phyloP scores from a whole-genome alignment of 1,140 invertebrate genomes.

The Fragariocoptes setiger region DNA sequence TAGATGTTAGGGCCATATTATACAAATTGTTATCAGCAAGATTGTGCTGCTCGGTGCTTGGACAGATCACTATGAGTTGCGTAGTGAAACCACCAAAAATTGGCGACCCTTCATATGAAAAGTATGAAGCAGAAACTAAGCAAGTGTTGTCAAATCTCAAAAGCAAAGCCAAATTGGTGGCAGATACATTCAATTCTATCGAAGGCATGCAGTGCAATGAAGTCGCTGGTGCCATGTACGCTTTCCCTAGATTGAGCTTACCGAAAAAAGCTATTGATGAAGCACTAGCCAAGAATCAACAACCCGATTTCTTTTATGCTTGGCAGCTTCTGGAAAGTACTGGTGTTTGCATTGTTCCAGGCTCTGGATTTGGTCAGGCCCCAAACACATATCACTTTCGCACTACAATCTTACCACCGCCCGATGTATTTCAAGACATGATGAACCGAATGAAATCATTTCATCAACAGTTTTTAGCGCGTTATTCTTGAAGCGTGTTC shows the following conservation, averaged over 20 bases:
- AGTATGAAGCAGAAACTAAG: constrained; percentile 40
- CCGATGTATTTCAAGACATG: constrained; percentile 9
- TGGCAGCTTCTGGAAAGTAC: constrained; percentile 74
- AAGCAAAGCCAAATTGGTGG: constrained; percentile 42
- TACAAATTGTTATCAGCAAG: constrained; percentile 77
- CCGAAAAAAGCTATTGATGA: constrained; percentile 41
- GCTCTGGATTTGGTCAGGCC: constrained; percentile 63
- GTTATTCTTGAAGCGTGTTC: no score
- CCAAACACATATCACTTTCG: constrained; percentile 82
- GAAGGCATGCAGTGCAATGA: constrained; percentile 54
- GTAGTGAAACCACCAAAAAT: constrained; percentile 44
- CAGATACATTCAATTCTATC: constrained; percentile 63
- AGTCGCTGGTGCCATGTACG: constrained; percentile 86
- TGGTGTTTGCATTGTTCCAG: constrained; percentile 57
- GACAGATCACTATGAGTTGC: constrained; percentile 42
- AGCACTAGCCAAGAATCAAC: constrained; percentile 25
- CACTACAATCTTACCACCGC: constrained; percentile 13
- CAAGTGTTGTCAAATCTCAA: constrained; percentile 44
- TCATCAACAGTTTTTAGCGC: constrained; percentile 9
- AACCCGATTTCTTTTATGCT: constrained; percentile 72
- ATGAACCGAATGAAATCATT: constrained; percentile 10
- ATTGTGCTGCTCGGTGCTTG: constrained; percentile 61
- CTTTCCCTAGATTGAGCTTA: constrained; percentile 45
- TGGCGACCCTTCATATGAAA: constrained; percentile 48
- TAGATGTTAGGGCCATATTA: constrained; percentile 47